These are phyloP conservation scores for Bovichtus variegatus DNA, from an alignment of 2,797 vertebrate genomes.

Conservation along the genomic window DNA sequence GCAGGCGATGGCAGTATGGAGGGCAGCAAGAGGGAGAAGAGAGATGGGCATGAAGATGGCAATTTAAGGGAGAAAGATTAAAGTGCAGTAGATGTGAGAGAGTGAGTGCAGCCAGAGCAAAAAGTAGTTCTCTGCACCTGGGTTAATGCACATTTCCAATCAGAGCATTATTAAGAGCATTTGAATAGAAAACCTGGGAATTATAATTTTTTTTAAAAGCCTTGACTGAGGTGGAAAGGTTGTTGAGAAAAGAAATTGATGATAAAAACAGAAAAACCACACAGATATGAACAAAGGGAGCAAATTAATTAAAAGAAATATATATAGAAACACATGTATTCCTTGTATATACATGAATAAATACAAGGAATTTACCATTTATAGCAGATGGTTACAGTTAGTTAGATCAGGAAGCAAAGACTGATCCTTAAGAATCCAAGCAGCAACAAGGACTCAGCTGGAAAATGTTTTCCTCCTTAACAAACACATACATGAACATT, in stretches of 20 bases:
- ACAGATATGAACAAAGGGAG: background rate
- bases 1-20: conserved; percentile 52
- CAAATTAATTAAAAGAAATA: background rate
- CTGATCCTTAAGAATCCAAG: no score
- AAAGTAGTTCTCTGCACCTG: conserved; percentile 14
- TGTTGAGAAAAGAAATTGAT: background rate
- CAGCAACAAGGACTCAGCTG: background rate
- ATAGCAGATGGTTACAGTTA: background rate
- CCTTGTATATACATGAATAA: background rate
- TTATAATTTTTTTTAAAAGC: background rate
- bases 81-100: conserved; percentile 11
- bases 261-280: background rate
- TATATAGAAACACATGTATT: background rate
- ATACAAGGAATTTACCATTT: background rate
- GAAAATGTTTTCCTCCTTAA: background rate
- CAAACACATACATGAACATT: background rate
- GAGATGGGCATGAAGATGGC: conserved; percentile 36
- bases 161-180: background rate
- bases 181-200: background rate
- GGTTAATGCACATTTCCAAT: background rate
- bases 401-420: background rate
- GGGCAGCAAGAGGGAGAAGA: conserved; percentile 27
- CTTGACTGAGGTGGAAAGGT: background rate
- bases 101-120: background rate
- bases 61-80: conserved; percentile 25